phyloP scores from a whole-genome alignment of 2,888 invertebrate species.

The Pyralis farinalis region DNA sequence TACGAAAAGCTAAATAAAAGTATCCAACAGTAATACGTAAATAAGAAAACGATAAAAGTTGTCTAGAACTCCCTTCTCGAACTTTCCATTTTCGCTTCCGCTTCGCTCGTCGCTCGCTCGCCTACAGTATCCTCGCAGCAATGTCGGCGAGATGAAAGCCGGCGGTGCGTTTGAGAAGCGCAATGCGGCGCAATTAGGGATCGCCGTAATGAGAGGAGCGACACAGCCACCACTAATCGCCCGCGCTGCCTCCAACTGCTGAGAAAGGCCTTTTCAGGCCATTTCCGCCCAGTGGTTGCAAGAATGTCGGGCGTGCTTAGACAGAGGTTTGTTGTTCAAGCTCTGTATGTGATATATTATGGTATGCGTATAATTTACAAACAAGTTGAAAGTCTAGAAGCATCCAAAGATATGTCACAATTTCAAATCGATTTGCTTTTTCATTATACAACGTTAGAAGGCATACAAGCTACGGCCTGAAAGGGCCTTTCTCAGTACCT shows the following conservation, averaged over 20 bases:
- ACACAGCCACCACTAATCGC: conserved; percentile 73
- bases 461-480: too few species aligned
- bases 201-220: conserved; percentile 71
- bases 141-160: conserved; percentile 70
- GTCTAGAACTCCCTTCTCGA: too few species aligned
- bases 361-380: too few species aligned
- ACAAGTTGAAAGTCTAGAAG: too few species aligned
- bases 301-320: background rate
- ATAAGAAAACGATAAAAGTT: too few species aligned
- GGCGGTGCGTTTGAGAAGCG: conserved; percentile 68
- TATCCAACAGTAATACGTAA: too few species aligned
- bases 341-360: background rate
- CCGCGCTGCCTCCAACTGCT: conserved; percentile 34
- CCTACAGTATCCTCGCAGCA: conserved; percentile 22
- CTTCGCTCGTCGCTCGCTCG: conserved; percentile 24
- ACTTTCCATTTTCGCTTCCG: conserved; percentile 10
- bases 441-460: too few species aligned
- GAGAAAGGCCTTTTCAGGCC: conserved; percentile 25
- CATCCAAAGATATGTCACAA: too few species aligned
- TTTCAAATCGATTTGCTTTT: too few species aligned
- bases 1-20: too few species aligned
- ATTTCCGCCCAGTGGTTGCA: conserved; percentile 13
- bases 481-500: too few species aligned
- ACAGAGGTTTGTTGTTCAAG: conserved; percentile 5
- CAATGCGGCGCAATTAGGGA: conserved; percentile 69